Evolutionary conservation across 2,797 vertebrate genomes (phyloP), one percentile per base, ranked within the genome.

Genomic region (Hypotaenidia okinawae): DNA sequence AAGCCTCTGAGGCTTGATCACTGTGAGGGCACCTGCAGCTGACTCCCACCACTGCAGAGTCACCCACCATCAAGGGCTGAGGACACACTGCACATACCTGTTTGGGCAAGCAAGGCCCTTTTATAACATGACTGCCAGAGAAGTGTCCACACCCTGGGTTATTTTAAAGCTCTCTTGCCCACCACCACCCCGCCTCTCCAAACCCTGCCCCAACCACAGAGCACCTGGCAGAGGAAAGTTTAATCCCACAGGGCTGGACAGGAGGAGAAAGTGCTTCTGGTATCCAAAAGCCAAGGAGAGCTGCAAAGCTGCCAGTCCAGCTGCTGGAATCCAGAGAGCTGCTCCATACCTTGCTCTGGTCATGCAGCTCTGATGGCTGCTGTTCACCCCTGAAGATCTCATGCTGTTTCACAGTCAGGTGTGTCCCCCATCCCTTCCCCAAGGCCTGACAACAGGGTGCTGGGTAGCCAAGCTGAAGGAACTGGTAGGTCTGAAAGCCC

Each of bases 141-240:
- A 77, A 13, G 5, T 86, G 73, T 91, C 66, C 93, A 91, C 91
- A 75, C 87, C 87, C 79, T 84, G 64, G 61, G 54, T 90, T 95
- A 90, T 86, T 96, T 94, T 94, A 93, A 86, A 94, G 76, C 28
- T 69, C 64, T 58, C 86, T 94, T 7, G 5, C 67, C 67, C 88
- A 86, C 76, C 77, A 79, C 30, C 51, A 69, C 9, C 33, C 55
- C 78, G 51, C 1, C 37, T 93, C 14, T 84, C 49, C 2, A 5
- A 84, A 70, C 70, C 80, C 74, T 94, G 49, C 74, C 63, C 22
- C 90, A 77, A 61, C 90, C 86, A 64, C 95, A 96, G 67, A 87
- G 86, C 88, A 94, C 80, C 93, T 95, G 95, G 88, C 47, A 8
- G 83, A 86, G 47, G 64, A 69, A 89, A 89, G 39, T 76, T 92